Evolutionary conservation across 2,888 invertebrate genomes (phyloP).

Genomic region (Hipparchia semele): DNA sequence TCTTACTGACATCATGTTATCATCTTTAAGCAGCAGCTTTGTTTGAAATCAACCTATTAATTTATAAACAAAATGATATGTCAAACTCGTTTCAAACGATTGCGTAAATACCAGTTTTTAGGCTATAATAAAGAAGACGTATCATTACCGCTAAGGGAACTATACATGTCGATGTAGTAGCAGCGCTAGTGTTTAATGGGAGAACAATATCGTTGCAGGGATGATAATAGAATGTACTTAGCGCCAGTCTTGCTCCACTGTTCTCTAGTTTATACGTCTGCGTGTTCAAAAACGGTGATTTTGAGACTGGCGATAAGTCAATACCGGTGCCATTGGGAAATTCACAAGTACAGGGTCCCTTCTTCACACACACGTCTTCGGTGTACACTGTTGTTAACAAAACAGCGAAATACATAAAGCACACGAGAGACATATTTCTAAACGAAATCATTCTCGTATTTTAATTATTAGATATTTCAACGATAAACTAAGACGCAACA

Average conservation of each 20-base stretch:
- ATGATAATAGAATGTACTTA: conserved; percentile 68
- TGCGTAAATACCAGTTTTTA: conserved; percentile 25
- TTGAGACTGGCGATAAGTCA: conserved; percentile 63
- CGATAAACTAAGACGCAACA: background rate
- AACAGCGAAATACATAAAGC: conserved; percentile 18
- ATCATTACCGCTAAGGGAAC: conserved; percentile 15
- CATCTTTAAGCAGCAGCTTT: background rate
- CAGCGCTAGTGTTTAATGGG: conserved; percentile 44
- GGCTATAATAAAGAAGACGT: background rate
- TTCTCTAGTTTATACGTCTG: conserved; percentile 50
- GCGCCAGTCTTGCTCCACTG: conserved; percentile 50
- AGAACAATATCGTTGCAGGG: conserved; percentile 65
- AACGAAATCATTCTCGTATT: conserved; percentile 23
- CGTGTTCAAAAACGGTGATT: conserved; percentile 56
- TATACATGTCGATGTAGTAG: conserved; percentile 15
- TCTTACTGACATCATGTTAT: no score
- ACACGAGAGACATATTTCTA: conserved; percentile 21
- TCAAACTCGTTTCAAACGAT: conserved; percentile 6
- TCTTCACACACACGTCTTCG: conserved; percentile 62
- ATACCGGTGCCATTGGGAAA: conserved; percentile 78
- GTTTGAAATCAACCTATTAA: conserved; percentile 8
- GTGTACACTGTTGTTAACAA: conserved; percentile 34
- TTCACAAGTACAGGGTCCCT: conserved; percentile 68
- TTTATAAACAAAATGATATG: conserved; percentile 11
- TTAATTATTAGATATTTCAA: conserved; percentile 5